Evolutionary conservation across 2,113 vertebrate species (phyloP), one percentile per base, ranked within the genome.

Genomic region (Pithys albifrons): DNA sequence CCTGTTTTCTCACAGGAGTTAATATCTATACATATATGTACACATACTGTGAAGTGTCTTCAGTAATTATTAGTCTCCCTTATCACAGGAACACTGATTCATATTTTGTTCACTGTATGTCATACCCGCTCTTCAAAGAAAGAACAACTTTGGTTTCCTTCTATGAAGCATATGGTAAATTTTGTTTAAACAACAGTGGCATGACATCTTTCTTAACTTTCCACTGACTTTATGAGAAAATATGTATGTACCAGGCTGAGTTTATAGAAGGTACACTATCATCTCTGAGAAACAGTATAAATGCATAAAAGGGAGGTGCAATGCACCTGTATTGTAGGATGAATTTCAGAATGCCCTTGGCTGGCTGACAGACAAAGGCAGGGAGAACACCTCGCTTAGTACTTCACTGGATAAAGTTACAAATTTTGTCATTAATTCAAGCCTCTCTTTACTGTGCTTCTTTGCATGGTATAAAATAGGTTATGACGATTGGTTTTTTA

Each of bases 31-130:
- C 2, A 29, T 31, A 48, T 33, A 5, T 31, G 14, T 28, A 17
- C 14, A 19, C 5, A 41, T 4, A 11, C 4, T 64, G 4, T 2
- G 6, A 71, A 2, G 0, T 48, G 8, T 31, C 29, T 71, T 67
- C 25, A 3, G 4, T 45, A 58, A 66, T 48, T 5, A n/a, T 67
- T 51, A 29, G 3, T 35, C 3, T 74, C 13, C 24, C n/a, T 48
- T 51, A 51, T 16, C 17, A 69, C n/a, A 48, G 25, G n/a, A 72
- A 54, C 12, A 57, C 5, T 27, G 12, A 4, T n/a, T 45, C 84
- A 6, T 48, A 6, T 37, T 65, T 74, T 75, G 19, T 88, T 52
- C 22, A 33, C 18, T 49, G 3, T 35, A 61, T 29, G 8, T 8
- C 10, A 55, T 61, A 18, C 3, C 11, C 76, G 28, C 14, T 35